Evolutionary conservation across 35 echinoderm and acorn worm genomes (phyloP).

Genomic region (Nesometra sesokonis): DNA sequence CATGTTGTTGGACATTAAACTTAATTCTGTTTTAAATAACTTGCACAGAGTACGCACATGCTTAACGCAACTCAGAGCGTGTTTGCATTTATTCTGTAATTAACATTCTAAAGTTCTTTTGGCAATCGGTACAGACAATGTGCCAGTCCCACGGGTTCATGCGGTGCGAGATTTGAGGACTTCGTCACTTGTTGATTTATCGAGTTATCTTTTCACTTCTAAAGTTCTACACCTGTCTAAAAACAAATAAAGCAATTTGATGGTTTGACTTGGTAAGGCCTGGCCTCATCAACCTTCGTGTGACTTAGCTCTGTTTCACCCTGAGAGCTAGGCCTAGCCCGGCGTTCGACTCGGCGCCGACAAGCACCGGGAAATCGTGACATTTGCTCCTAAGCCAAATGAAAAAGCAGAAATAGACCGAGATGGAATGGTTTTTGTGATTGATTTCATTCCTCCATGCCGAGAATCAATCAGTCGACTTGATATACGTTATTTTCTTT

Average conservation of each 20-base stretch:
- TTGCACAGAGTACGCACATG: not conserved
- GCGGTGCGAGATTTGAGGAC: not conserved
- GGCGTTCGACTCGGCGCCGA: not conserved
- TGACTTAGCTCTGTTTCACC: not conserved
- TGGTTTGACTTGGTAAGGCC: not conserved
- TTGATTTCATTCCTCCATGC: not conserved
- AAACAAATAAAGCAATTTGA: not conserved
- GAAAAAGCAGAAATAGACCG: not conserved
- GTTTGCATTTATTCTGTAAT: not conserved
- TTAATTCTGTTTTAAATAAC: no score
- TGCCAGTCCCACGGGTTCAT: not conserved
- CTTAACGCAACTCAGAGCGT: not conserved
- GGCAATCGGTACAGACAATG: not conserved
- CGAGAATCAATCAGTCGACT: not conserved
- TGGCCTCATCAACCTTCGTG: not conserved
- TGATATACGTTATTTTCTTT: not conserved
- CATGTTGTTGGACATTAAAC: no score
- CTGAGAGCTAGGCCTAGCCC: not conserved
- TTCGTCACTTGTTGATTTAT: not conserved
- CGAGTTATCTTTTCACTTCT: not conserved
- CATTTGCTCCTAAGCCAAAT: not conserved
- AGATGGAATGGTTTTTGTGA: not conserved
- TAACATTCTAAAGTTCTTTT: not conserved
- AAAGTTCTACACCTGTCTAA: not conserved
- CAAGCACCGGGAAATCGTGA: not conserved